Base-by-base conservation (phyloP, 2,113 vertebrate genomes). In the Rhinoptilus africanus region DNA sequence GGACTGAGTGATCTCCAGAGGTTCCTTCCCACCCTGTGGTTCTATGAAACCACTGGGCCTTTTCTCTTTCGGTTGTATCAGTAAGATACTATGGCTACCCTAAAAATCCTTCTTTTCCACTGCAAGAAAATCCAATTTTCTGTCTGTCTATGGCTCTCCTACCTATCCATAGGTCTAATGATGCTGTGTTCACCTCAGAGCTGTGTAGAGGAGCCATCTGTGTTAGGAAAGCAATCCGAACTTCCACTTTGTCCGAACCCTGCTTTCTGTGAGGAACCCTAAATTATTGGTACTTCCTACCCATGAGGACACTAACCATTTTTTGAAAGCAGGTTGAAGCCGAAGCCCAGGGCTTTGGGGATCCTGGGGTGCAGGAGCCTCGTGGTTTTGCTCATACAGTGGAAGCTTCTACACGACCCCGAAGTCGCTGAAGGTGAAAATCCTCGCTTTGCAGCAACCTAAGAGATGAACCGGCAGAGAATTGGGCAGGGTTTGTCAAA, bases 151-250 rank as follows among this genome's bases (percentile, higher is more conserved):
- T 39, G 43, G 66, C 53, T 30, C 22, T 56, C 37, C 32, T 22
- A 50, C 66, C 48, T 10, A 1, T 50, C 72, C 23, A 23, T 16
- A n/a, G 59, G 32, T 39, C 32, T 64, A 14, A 26, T 2, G 27
- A 14, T 0, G 32, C 59, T 22, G 57, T 34, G 27, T 14, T 43
- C 21, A 2, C 51, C 0, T 0, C 0, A 8, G 87, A 56, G 54
- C 41, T 23, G 54, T 27, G 1, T 1, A 13, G 57, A 45, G 47
- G 24, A 60, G 41, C 32, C 76, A 22, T 34, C 16, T 45, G 11
- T 22, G n/a, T 47, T 48, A 41, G 76, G 51, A 41, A 39, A 71
- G 34, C 11, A 1, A 26, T 39, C 34, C 1, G 1, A 47, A 21
- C 14, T 30, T 47, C 66, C 15, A 13, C 73, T 20, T 67, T 18